phyloP scores from a whole-genome alignment of 1,140 invertebrate species.

The Zaprionus tsacasi region DNA sequence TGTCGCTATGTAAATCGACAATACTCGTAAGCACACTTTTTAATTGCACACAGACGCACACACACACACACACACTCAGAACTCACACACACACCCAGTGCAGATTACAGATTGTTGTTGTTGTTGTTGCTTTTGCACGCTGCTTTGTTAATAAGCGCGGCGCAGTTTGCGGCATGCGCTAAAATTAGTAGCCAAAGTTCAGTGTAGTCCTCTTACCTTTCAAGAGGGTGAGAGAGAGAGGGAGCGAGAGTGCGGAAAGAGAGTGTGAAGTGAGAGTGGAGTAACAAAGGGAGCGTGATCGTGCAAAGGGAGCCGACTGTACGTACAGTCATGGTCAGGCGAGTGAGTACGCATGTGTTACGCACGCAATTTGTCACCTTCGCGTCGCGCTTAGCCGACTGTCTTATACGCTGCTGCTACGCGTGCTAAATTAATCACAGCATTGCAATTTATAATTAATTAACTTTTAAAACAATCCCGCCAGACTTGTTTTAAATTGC shows the following conservation, averaged over 20 bases:
- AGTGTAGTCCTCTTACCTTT: slow-evolving; percentile 48
- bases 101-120: slow-evolving; percentile 46
- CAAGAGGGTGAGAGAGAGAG: neutral
- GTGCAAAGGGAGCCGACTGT: neutral
- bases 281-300: too few species aligned
- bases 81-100: slow-evolving; percentile 23
- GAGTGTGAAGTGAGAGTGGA: neutral
- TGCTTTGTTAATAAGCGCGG: slow-evolving; percentile 66
- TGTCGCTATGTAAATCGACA: slow-evolving; percentile 50
- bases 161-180: slow-evolving; percentile 64
- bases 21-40: slow-evolving; percentile 39
- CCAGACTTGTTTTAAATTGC: neutral
- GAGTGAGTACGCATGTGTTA: neutral
- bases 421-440: neutral
- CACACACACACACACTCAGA: slow-evolving; percentile 17
- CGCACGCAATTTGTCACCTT: neutral
- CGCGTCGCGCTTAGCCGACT: neutral
- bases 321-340: neutral
- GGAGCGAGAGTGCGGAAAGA: neutral
- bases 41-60: slow-evolving; percentile 44
- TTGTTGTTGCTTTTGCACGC: slow-evolving; percentile 18
- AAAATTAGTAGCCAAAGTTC: slow-evolving; percentile 77
- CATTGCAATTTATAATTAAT: neutral
- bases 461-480: neutral
- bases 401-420: neutral